A percentile compares a stretch with the other conserved stretches of the same genome.
Evolutionary conservation across 92 coral and sea anemone genomes (phyloP).

Genomic region (Metridium senile): DNA sequence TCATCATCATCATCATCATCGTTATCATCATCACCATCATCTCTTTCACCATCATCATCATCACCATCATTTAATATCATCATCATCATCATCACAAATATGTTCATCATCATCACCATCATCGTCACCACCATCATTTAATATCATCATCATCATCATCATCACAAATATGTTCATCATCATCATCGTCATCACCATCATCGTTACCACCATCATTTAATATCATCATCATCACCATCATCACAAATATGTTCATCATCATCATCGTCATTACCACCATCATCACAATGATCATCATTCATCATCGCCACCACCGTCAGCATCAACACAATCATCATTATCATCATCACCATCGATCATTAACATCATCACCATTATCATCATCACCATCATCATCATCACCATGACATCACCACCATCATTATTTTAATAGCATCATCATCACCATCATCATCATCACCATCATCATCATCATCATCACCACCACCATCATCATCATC

Average conservation of each 20-base stretch:
- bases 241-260: too few species aligned
- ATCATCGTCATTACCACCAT: background rate
- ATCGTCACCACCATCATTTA: background rate
- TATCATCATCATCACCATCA: too few species aligned
- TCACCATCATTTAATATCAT: too few species aligned
- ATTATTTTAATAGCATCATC: background rate
- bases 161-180: too few species aligned
- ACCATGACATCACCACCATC: background rate
- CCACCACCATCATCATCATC: background rate
- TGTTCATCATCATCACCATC: slow-evolving; percentile 1
- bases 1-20: background rate
- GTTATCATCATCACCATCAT: background rate
- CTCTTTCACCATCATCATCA: too few species aligned
- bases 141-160: too few species aligned
- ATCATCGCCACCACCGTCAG: background rate
- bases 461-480: background rate
- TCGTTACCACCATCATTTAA: too few species aligned
- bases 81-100: background rate
- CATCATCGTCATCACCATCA: too few species aligned
- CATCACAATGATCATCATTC: background rate
- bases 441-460: background rate
- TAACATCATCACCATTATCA: too few species aligned
- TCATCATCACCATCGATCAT: too few species aligned
- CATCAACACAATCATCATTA: too few species aligned
- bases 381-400: too few species aligned